Base-by-base conservation (phyloP, 2,888 invertebrate species). In the Nomada fabriciana region DNA sequence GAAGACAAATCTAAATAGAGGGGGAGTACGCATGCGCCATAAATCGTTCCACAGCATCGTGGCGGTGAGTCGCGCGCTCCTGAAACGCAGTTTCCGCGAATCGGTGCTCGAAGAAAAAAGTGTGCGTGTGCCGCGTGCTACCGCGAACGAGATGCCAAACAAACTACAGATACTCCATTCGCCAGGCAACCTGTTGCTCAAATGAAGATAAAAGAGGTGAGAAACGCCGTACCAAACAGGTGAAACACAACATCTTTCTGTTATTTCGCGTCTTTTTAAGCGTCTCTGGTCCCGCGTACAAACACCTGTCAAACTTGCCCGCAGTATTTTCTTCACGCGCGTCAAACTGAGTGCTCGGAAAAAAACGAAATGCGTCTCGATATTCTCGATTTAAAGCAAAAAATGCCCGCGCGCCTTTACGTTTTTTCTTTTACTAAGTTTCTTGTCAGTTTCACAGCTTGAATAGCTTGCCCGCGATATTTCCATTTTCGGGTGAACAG, bases 71-170 rank as follows among this genome's bases (percentile, higher is more conserved):
- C 84, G 89, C 89, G 88, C 87, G 90, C 89, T 91, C 88, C 90
- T 91, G 91, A 90, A 91, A 91, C 93, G 93, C 93, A 93, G 93
- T 93, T 93, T 93, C 92, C 93, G 93, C 91, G 91, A 92, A 91
- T 91, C 92, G 90, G 89, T 91, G 91, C 89, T 89, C 85, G 89
- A 89, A 83, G 90, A 91, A 91, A 92, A 91, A 92, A 92, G 89
- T 91, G 89, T 82, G 72, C 29, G 82, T 71, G 82, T 47, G 90
- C 84, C 71, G 84, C 88, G 85, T 84, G 80, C 73, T 84, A 74
- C 69, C 82, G 67, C 69, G 72, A 67, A 68, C 77, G 86, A 78
- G 81, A 87, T 86, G 86, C 64, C 71, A 80, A 78, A 67, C 76
- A 57, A 73, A 57, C 82, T 57, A 55, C 59, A 55, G 59, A 53